Evolutionary conservation across 2,888 invertebrate species (phyloP), one percentile per base, ranked within the genome.

Genomic region (Conchocele bisecta): DNA sequence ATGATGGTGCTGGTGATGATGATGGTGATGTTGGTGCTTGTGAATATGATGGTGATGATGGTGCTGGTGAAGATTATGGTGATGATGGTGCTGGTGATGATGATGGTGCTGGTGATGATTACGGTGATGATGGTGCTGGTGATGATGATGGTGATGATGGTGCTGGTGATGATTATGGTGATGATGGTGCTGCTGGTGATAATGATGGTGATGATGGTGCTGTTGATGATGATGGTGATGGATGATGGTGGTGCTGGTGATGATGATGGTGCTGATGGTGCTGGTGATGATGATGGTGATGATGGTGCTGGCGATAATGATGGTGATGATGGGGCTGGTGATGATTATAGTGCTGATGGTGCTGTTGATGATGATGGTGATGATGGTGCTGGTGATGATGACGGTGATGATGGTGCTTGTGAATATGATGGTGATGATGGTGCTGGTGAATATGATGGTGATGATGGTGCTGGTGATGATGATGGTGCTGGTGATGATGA

Each of bases 401-500:
- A 24, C 20, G 51, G 13, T 26, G 28, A 24, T 51, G 51, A 24
- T 51, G 51, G 28, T n/a, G n/a, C n/a, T n/a, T n/a, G n/a, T n/a
- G n/a, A n/a, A n/a, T n/a, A n/a, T n/a, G n/a, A n/a, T n/a, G n/a
- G n/a, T n/a, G n/a, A n/a, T n/a, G n/a, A n/a, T n/a, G n/a, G n/a
- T n/a, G n/a, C n/a, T n/a, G n/a, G n/a, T n/a, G n/a, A n/a, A n/a
- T n/a, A n/a, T n/a, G n/a, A n/a, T n/a, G n/a, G n/a, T n/a, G n/a
- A n/a, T 51, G 51, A 51, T 51, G 51, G 9, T 51, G 28, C 11
- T 51, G 17, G 13, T 51, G 51, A 51, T 51, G n/a, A n/a, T n/a
- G n/a, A n/a, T n/a, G 51, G 20, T 51, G 51, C 11, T 26, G 28
- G 13, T 51, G 51, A 51, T 51, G 51, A 51, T 51, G 51, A 51